These are phyloP conservation scores for Tetramorium parvispinum DNA, from an alignment of 1,140 invertebrate species.

Conservation along the genomic window DNA sequence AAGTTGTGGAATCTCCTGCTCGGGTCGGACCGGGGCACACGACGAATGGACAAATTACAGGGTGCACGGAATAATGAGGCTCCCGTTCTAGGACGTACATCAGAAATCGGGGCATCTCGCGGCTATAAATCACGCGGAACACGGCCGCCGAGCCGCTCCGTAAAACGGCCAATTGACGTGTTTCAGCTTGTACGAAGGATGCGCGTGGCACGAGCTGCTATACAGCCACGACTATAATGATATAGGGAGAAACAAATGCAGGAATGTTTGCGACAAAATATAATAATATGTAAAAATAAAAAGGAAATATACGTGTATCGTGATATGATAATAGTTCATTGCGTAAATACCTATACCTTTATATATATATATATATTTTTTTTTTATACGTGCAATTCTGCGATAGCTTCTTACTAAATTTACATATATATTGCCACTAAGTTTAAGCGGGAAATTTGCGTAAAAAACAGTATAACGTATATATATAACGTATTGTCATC, in stretches of 20 bases:
- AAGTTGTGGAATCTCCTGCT: slow-evolving; percentile 64
- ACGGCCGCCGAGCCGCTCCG: slow-evolving; percentile 67
- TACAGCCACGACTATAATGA: background rate
- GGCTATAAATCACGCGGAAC: slow-evolving; percentile 82
- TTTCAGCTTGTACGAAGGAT: slow-evolving; percentile 66
- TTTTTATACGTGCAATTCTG: background rate
- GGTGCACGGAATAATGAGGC: slow-evolving; percentile 84
- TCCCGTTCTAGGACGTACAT: slow-evolving; percentile 80
- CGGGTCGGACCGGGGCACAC: slow-evolving; percentile 77
- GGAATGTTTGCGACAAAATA: background rate
- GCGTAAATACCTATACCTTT: background rate
- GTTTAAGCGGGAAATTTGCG: slow-evolving; percentile 7
- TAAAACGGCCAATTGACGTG: slow-evolving; percentile 77
- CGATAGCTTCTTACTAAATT: slow-evolving; percentile 19
- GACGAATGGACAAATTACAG: slow-evolving; percentile 85
- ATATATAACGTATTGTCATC: slow-evolving; percentile 17
- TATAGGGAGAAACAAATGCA: slow-evolving; percentile 3
- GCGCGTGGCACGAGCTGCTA: slow-evolving; percentile 63
- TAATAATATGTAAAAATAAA: background rate
- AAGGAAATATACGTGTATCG: background rate
- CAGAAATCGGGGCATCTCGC: slow-evolving; percentile 81
- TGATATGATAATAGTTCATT: background rate
- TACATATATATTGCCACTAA: slow-evolving; percentile 16
- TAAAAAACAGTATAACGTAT: slow-evolving; percentile 22
- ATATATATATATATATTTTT: background rate